These are phyloP conservation scores for Pithys albifrons DNA, from an alignment of 2,113 vertebrate species.

Conservation along the genomic window DNA sequence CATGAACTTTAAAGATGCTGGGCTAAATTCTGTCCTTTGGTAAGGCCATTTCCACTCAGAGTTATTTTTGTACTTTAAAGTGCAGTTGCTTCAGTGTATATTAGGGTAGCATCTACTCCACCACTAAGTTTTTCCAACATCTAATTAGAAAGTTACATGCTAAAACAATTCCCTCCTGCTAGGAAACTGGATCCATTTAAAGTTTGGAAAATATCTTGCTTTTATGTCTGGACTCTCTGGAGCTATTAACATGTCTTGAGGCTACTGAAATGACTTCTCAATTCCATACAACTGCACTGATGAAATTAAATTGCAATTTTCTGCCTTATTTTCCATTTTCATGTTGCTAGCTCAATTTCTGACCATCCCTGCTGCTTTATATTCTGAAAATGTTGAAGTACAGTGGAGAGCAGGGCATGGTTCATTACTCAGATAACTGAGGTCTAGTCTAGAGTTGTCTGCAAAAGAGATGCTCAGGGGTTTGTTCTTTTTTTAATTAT, in stretches of 20 bases:
- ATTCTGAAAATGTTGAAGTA: not conserved
- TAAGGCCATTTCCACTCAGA: not conserved
- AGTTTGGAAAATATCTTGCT: conserved; percentile 36
- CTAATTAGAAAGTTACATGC: conserved; percentile 44
- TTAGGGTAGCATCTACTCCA: not conserved
- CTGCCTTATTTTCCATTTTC: conserved; percentile 16
- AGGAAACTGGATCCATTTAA: conserved; percentile 29
- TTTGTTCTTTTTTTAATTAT: not conserved
- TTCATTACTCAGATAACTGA: not conserved
- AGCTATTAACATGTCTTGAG: not conserved
- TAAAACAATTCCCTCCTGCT: conserved; percentile 41
- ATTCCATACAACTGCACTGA: not conserved
- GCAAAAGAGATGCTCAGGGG: not conserved
- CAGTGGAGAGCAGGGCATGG: not conserved
- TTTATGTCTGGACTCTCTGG: conserved; percentile 17
- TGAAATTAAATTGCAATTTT: conserved; percentile 15
- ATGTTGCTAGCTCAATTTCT: not conserved
- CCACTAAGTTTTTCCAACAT: conserved; percentile 24
- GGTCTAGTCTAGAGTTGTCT: not conserved
- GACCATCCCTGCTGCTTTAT: not conserved
- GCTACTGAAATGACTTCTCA: conserved; percentile 35
- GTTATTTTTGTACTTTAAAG: not conserved
- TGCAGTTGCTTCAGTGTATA: not conserved
- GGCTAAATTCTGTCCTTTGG: not conserved
- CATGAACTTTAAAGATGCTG: not conserved